Evolutionary conservation across 2,888 invertebrate species (phyloP).

Genomic region (Rotaria macrura): DNA sequence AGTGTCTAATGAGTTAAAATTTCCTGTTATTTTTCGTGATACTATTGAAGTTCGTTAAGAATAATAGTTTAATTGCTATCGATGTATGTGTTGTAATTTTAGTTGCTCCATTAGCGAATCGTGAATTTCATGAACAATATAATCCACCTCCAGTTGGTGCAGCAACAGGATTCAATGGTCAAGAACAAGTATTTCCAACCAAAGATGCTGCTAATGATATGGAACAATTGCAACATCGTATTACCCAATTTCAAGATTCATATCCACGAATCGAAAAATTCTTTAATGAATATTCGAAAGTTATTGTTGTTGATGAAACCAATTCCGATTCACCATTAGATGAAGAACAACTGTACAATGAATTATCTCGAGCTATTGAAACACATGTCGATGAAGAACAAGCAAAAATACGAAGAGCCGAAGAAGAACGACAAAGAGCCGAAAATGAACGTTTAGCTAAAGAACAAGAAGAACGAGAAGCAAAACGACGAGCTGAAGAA

Average conservation of each 20-base stretch:
- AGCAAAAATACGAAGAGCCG: neutral
- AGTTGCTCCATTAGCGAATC: conserved; percentile 41
- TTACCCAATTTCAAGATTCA: conserved; percentile 23
- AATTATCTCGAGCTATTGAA: neutral
- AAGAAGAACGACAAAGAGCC: conserved; percentile 40
- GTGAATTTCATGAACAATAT: conserved; percentile 45
- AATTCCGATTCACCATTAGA: neutral
- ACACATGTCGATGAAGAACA: neutral
- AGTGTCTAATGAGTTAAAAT: too few species aligned
- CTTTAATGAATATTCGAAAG: conserved; percentile 22
- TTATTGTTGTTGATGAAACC: neutral
- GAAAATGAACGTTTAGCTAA: conserved; percentile 39
- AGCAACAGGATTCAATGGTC: conserved; percentile 44
- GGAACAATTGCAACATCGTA: conserved; percentile 45
- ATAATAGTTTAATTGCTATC: neutral
- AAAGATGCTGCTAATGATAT: conserved; percentile 44
- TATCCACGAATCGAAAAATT: conserved; percentile 25
- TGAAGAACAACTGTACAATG: neutral
- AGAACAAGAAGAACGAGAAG: conserved; percentile 40
- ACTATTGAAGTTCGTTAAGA: too few species aligned
- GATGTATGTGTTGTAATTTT: neutral
- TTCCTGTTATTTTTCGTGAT: too few species aligned
- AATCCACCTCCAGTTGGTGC: conserved; percentile 48
- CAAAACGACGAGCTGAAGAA: conserved; percentile 35
- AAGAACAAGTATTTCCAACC: conserved; percentile 43